Percentiles rank a stretch among this genome's conserved stretches.
phyloP scores from a whole-genome alignment of 2,888 invertebrate genomes.

The Nomada fucata region DNA sequence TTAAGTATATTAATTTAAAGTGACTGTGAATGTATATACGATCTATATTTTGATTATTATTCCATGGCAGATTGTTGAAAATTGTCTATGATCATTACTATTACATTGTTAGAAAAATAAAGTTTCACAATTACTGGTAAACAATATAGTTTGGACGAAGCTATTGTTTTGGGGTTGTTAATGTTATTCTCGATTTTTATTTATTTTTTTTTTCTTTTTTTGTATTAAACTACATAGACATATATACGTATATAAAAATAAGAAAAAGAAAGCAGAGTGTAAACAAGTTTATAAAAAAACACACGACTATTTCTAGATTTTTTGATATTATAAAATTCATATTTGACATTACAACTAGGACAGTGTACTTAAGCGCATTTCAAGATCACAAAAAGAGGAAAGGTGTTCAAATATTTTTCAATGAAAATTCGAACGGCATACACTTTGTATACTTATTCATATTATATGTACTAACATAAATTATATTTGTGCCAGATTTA shows the following conservation, averaged over 20 bases:
- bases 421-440: slow-evolving; percentile 30
- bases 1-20: slow-evolving; percentile 59
- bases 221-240: slow-evolving; percentile 33
- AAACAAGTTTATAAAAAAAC: slow-evolving; percentile 14
- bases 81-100: slow-evolving; percentile 69
- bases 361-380: slow-evolving; percentile 38
- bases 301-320: slow-evolving; percentile 33
- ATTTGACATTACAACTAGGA: slow-evolving; percentile 17
- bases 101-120: slow-evolving; percentile 79
- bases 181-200: slow-evolving; percentile 40
- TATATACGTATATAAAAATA: neutral
- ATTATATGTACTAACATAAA: slow-evolving; percentile 57
- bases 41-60: slow-evolving; percentile 79
- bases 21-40: slow-evolving; percentile 79
- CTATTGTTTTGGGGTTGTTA: slow-evolving; percentile 63
- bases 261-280: slow-evolving; percentile 8
- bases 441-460: slow-evolving; percentile 55
- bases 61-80: slow-evolving; percentile 81
- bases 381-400: slow-evolving; percentile 14
- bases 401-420: slow-evolving; percentile 45
- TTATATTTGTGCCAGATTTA: slow-evolving; percentile 75
- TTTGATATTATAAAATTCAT: slow-evolving; percentile 26
- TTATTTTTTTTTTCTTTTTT: slow-evolving; percentile 48
- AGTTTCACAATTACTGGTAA: slow-evolving; percentile 72
- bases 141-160: slow-evolving; percentile 68